Evolutionary conservation across 2,797 vertebrate species (phyloP), one percentile per base, ranked within the genome.

Genomic region (Glossophaga mutica): DNA sequence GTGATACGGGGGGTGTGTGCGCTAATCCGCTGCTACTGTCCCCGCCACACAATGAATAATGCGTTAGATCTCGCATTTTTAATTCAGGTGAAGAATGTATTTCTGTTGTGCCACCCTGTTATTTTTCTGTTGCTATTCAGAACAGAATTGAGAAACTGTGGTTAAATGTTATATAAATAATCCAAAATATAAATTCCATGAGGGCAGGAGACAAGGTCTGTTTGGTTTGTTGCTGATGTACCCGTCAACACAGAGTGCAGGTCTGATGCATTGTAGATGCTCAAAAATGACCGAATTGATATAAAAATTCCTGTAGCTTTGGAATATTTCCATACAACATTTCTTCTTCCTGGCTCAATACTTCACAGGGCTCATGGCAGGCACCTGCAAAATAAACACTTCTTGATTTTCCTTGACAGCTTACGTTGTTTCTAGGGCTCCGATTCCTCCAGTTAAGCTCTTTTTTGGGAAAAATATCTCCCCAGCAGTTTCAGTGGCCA

Each of bases 71-170:
- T 52, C 16, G 15, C 59, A 21, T 86, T n/a, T 76, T 74, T 79
- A 90, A 52, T 90, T 86, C 57, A 65, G 48, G 29, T 57, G 65
- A 87, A 71, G 55, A 81, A 32, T 48, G 10, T n/a, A 50, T n/a
- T 86, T 89, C 42, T 71, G 0, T n/a, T 59, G 21, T 34, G 74
- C 24, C 67, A 76, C 21, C 16, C 55, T 78, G n/a, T 39, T 77
- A 44, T 87, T 94, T 94, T 94, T 81, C 74, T 62, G 34, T 73
- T 55, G 73, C 34, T 77, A 76, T 86, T 92, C 74, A 87, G 26
- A 85, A 92, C 44, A 73, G 46, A 67, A 85, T 19, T n/a, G 29
- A 42, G 93, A 62, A 86, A 73, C 65, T 32, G 52, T 32, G 32
- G 6, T 37, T 91, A 77, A 87, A 91, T 82, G 90, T 91, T 29